Percentiles rank a stretch among this genome's conserved stretches.
phyloP scores from a whole-genome alignment of 1,140 invertebrate species.

The Drosophila eugracilis region DNA sequence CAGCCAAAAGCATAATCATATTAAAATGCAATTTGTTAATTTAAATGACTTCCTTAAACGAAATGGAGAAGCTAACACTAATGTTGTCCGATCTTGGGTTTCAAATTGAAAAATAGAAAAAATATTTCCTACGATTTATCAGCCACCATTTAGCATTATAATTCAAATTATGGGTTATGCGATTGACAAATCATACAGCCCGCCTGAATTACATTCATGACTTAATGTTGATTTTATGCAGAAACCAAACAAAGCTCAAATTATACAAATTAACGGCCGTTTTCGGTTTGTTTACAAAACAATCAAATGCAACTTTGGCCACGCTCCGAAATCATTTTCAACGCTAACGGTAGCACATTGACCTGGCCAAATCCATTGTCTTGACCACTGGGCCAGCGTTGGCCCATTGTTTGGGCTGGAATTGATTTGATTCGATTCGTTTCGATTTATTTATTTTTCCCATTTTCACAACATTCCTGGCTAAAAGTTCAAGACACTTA shows the following conservation, averaged over 20 bases:
- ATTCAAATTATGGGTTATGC: not conserved
- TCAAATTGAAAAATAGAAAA: constrained; percentile 10
- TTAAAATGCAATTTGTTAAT: constrained; percentile 54
- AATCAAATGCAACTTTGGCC: constrained; percentile 66
- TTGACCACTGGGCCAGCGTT: constrained; percentile 35
- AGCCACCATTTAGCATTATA: constrained; percentile 11
- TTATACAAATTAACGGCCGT: constrained; percentile 69
- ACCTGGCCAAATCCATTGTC: constrained; percentile 53
- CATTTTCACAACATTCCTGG: constrained; percentile 73
- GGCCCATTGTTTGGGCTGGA: constrained; percentile 39
- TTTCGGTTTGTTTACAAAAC: constrained; percentile 57
- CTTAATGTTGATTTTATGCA: constrained; percentile 67
- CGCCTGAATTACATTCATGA: constrained; percentile 12
- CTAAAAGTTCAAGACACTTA: constrained; percentile 80
- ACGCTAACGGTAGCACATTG: constrained; percentile 74
- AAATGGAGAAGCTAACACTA: not conserved
- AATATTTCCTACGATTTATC: too few species aligned
- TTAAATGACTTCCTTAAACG: constrained; percentile 43
- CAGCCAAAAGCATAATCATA: constrained; percentile 42
- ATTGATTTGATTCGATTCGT: constrained; percentile 29
- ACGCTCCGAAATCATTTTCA: constrained; percentile 55
- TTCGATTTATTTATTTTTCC: constrained; percentile 77
- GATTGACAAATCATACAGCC: constrained; percentile 17
- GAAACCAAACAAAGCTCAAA: constrained; percentile 36
- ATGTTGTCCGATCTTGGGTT: constrained; percentile 18